Base-by-base conservation (phyloP, 2,797 vertebrate genomes). In the Xyrichtys novacula region DNA sequence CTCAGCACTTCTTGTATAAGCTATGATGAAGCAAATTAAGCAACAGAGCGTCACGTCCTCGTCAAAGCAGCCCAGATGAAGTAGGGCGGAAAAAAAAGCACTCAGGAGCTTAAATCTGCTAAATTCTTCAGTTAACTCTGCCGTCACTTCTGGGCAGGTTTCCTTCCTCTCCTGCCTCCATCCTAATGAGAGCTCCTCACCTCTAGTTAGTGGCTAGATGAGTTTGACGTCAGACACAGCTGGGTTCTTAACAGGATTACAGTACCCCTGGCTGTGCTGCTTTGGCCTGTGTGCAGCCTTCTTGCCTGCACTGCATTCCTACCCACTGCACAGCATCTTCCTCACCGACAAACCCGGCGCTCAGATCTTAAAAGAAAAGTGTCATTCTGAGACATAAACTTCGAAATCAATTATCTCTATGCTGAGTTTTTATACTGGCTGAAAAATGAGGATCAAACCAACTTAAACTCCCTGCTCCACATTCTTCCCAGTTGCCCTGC, bases 161-260 rank as follows among this genome's bases (percentile, higher is more conserved):
- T 85, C 38, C 59, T 74, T 59, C 69, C 74, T 65, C 23, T 81
- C 68, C 67, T 66, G 59, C 71, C 72, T 50, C 49, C 71, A 67
- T 79, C 78, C 85, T 86, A 86, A 90, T 81, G 87, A 89, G 84
- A 85, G 64, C 81, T 76, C 74, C 56, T 86, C 88, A 87, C 88
- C 86, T 90, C 80, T 57, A 62, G 79, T 87, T 87, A 76, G 85
- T 57, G 76, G 85, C 73, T 76, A 69, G 85, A 87, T 86, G 84
- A 85, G 88, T 84, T 89, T 91, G 91, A 93, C 90, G 90, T 93
- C 92, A 93, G 79, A 84, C 86, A 81, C 91, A 91, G 90, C 88
- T 91, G 92, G 89, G 68, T 77, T 85, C 84, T 84, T 88, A 90
- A 92, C 84, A 88, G 81, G 89, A 92, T 92, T 92, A 91, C 76